Evolutionary conservation across 1,140 invertebrate species (phyloP).

Genomic region (Heterodera schachtii): DNA sequence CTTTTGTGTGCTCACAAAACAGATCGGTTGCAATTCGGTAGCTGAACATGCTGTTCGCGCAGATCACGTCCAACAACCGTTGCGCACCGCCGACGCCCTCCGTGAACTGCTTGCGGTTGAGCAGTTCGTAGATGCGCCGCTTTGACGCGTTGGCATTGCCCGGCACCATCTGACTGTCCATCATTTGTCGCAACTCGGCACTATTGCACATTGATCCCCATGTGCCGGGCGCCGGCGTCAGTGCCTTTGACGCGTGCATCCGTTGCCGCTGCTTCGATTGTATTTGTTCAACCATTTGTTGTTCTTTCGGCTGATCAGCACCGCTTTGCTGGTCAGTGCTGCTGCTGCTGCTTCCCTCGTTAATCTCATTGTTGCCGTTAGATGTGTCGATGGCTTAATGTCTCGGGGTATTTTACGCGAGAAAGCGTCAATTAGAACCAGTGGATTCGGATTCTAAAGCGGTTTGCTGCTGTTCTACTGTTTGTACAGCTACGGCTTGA

Average conservation of each 20-base stretch:
- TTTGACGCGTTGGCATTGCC: conserved; percentile 60
- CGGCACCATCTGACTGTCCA: conserved; percentile 49
- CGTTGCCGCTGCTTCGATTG: neutral
- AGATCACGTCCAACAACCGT: conserved; percentile 53
- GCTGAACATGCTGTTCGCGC: conserved; percentile 46
- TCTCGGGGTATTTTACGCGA: too few relatives aligned
- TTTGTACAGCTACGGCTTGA: neutral
- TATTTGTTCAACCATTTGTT: neutral
- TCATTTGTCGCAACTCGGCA: conserved; percentile 40
- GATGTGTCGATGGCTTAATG: neutral
- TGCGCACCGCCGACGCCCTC: conserved; percentile 6
- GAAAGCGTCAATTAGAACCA: neutral
- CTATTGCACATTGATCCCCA: conserved; percentile 48
- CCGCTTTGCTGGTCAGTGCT: neutral
- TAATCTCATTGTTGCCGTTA: neutral
- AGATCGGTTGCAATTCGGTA: conserved; percentile 59
- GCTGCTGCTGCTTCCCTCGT: neutral
- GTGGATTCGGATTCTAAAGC: neutral
- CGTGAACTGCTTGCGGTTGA: conserved; percentile 18
- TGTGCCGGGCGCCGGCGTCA: conserved; percentile 48
- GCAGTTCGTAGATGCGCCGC: conserved; percentile 48
- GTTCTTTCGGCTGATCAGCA: conserved; percentile 6
- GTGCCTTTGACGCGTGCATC: conserved; percentile 24
- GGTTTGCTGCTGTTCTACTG: neutral
- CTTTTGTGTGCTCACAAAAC: conserved; percentile 53